phyloP scores from a whole-genome alignment of 2,888 invertebrate genomes.

The Orthonevra nobilis region DNA sequence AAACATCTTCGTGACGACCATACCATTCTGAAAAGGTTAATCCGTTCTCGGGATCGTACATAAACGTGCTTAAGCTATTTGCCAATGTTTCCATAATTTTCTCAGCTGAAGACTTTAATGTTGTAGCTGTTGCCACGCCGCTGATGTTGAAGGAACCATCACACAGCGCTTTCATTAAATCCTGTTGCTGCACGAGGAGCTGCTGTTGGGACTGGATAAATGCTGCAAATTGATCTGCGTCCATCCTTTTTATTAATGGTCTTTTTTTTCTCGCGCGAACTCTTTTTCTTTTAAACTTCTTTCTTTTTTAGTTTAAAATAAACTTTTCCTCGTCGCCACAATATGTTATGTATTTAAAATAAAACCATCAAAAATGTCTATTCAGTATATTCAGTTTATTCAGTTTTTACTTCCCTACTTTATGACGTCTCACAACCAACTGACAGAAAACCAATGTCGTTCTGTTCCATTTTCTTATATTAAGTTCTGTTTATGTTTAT shows the following conservation, averaged over 20 bases:
- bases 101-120: conserved; percentile 22
- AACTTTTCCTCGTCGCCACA: conserved; percentile 23
- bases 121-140: too few species aligned
- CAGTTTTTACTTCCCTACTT: too few species aligned
- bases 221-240: conserved; percentile 3
- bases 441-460: too few species aligned
- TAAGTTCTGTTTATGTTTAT: too few species aligned
- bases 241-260: conserved; percentile 6
- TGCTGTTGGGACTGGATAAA: too few species aligned
- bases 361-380: too few species aligned
- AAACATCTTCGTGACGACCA: conserved; percentile 12
- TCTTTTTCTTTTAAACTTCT: too few species aligned
- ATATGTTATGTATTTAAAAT: conserved; percentile 15
- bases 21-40: conserved; percentile 13
- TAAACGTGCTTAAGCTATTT: conserved; percentile 1
- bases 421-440: too few species aligned
- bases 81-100: conserved; percentile 28
- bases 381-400: too few species aligned
- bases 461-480: too few species aligned
- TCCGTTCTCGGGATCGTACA: conserved; percentile 15
- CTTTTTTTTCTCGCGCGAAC: too few species aligned
- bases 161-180: conserved; percentile 2
- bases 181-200: conserved; percentile 11
- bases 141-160: neutral
- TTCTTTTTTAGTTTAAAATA: neutral